Conservation (phyloP, 2,797 vertebrate species). For the Ispidina lecontei region DNA sequence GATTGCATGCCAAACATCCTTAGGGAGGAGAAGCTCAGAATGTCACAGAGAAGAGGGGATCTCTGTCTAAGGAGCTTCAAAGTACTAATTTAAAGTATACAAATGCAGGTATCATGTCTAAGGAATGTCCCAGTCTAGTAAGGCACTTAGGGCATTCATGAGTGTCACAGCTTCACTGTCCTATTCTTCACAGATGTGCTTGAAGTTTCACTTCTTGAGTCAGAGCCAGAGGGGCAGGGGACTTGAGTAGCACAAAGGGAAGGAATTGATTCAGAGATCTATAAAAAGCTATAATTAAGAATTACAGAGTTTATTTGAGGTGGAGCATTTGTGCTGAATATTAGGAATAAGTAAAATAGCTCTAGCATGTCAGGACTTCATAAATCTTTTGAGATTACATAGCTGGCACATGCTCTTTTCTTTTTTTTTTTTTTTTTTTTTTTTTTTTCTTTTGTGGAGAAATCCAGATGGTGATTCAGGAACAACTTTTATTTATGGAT, state of each 20-base stretch:
- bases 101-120: not conserved
- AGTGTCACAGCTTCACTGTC: not conserved
- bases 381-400: not conserved
- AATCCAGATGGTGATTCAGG: constrained; percentile 51
- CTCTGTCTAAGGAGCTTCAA: not conserved
- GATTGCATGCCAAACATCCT: not conserved
- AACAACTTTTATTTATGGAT: constrained; percentile 22
- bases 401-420: not conserved
- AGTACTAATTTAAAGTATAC: not conserved
- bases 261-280: constrained; percentile 8
- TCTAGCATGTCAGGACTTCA: not conserved
- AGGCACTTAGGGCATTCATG: not conserved
- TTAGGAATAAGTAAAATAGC: constrained; percentile 29
- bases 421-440: not conserved
- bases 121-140: not conserved
- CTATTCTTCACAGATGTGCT: not conserved
- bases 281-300: constrained; percentile 1
- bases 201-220: not conserved
- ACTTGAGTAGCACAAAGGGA: not conserved
- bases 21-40: not conserved
- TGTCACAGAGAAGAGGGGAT: not conserved
- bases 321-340: not conserved
- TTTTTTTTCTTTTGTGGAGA: constrained; percentile 12
- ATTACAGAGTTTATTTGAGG: not conserved
- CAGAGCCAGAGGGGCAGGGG: not conserved